These are phyloP conservation scores for Herpailurus yagouaroundi DNA, from an alignment of 2,113 vertebrate species.

Conservation along the genomic window DNA sequence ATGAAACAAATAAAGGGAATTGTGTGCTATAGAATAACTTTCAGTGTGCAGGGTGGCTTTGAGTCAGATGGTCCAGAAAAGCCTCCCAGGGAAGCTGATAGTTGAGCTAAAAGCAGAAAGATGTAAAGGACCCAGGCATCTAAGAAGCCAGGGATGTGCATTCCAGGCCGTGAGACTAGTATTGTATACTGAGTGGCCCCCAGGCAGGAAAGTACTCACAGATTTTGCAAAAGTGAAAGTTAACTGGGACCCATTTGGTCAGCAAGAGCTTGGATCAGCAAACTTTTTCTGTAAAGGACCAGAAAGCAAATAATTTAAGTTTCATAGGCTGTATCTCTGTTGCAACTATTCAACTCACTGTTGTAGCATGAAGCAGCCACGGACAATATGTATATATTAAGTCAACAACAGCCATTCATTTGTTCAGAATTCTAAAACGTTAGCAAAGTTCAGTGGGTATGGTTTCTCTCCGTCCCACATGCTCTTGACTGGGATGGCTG, in stretches of 20 bases:
- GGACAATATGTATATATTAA: background rate
- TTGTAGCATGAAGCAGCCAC: background rate
- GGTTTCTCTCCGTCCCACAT: background rate
- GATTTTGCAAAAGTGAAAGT: background rate
- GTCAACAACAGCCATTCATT: background rate
- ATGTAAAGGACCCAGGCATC: background rate
- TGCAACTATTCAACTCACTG: background rate
- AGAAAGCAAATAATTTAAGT: background rate
- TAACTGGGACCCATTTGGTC: background rate
- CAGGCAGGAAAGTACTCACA: background rate
- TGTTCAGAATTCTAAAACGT: background rate
- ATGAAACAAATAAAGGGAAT: background rate
- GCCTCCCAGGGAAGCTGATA: background rate
- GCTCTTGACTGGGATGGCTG: background rate
- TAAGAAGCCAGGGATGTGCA: background rate
- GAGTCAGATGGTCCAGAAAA: background rate
- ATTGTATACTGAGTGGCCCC: background rate
- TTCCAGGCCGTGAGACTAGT: background rate
- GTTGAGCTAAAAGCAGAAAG: background rate
- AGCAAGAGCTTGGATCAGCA: background rate
- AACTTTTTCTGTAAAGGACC: background rate
- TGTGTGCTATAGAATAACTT: background rate
- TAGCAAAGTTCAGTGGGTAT: background rate
- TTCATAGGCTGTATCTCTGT: background rate
- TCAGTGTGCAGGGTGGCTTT: background rate